Conservation (phyloP, 1,140 invertebrate genomes). For the Zaprionus gabonicus region DNA sequence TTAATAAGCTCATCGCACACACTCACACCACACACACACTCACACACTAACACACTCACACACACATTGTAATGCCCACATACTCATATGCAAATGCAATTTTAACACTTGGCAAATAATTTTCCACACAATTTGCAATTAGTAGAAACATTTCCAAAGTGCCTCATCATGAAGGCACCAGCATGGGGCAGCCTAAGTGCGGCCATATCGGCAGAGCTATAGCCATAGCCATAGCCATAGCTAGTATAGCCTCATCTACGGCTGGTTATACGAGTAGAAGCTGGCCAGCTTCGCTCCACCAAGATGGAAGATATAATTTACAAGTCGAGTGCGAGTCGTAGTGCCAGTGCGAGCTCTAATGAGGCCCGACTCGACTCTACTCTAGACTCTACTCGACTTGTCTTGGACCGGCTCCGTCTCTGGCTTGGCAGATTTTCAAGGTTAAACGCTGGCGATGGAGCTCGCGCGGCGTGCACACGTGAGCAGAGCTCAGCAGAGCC, state of each 20-base stretch:
- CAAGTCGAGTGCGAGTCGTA: slow-evolving; percentile 14
- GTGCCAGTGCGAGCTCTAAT: slow-evolving; percentile 49
- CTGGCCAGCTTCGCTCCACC: slow-evolving; percentile 45
- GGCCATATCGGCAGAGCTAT: slow-evolving; percentile 6
- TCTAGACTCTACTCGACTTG: slow-evolving; percentile 8
- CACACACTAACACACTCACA: neutral
- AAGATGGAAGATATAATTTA: slow-evolving; percentile 22
- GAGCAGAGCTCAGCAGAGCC: slow-evolving; percentile 49
- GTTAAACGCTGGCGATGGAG: slow-evolving; percentile 60
- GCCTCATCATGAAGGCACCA: slow-evolving; percentile 68
- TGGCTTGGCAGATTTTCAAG: slow-evolving; percentile 67
- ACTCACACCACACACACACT: slow-evolving; percentile 17
- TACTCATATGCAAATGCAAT: slow-evolving; percentile 67
- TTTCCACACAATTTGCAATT: slow-evolving; percentile 82
- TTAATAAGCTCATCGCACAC: slow-evolving; percentile 26
- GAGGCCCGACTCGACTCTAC: slow-evolving; percentile 56
- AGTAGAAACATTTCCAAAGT: slow-evolving; percentile 60
- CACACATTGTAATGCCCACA: slow-evolving; percentile 5
- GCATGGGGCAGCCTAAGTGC: slow-evolving; percentile 31
- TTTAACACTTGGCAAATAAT: slow-evolving; percentile 67
- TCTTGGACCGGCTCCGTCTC: slow-evolving; percentile 31
- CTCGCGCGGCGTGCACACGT: slow-evolving; percentile 63
- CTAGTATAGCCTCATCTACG: slow-evolving; percentile 14
- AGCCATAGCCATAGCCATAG: slow-evolving; percentile 26
- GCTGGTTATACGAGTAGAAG: slow-evolving; percentile 72